Evolutionary conservation across 1,140 invertebrate species (phyloP).

Genomic region (Tetramorium alpestre): DNA sequence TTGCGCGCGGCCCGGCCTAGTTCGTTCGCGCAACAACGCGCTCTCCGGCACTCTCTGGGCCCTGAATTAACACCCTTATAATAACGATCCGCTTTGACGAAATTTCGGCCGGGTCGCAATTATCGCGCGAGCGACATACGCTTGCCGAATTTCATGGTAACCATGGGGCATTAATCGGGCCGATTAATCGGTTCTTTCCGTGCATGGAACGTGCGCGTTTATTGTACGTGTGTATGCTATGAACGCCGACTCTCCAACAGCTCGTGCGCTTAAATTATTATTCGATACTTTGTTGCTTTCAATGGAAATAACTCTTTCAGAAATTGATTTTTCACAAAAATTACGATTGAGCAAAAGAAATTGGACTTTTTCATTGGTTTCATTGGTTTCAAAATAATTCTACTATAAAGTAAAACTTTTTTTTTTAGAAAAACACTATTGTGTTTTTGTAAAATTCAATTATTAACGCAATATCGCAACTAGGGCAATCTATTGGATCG

Average conservation of each 20-base stretch:
- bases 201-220: neutral
- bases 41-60: neutral
- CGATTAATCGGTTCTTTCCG: slow-evolving; percentile 41
- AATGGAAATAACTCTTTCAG: neutral
- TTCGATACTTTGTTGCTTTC: neutral
- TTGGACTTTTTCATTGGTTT: too few relatives aligned
- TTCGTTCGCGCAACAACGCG: slow-evolving; percentile 17
- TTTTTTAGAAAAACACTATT: neutral
- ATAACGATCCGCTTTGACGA: slow-evolving; percentile 40
- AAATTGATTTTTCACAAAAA: neutral
- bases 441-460: neutral
- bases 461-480: neutral
- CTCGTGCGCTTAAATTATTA: slow-evolving; percentile 25
- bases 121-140: slow-evolving; percentile 21
- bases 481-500: neutral
- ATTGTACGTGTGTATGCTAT: neutral
- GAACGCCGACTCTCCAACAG: neutral
- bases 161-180: slow-evolving; percentile 21
- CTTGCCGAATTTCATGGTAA: slow-evolving; percentile 24
- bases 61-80: slow-evolving; percentile 52
- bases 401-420: neutral
- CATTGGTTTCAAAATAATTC: neutral
- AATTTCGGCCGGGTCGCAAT: slow-evolving; percentile 34
- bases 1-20: slow-evolving; percentile 30
- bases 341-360: neutral